Conservation (phyloP, 2,113 vertebrate genomes). For the Murina feae region DNA sequence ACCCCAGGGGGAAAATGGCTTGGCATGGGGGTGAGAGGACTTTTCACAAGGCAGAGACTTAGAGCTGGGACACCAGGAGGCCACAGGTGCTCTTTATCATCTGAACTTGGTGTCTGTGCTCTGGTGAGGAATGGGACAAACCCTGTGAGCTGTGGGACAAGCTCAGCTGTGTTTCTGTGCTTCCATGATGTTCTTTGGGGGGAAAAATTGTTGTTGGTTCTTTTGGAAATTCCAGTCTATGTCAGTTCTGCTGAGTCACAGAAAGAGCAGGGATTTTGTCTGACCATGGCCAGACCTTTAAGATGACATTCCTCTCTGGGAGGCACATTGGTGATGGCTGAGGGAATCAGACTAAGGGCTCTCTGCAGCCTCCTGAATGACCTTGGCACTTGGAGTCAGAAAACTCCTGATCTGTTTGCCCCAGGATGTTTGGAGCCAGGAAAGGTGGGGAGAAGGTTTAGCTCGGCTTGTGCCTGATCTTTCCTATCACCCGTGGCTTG, state of each 20-base stretch:
- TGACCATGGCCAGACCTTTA: neutral
- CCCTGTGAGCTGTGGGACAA: neutral
- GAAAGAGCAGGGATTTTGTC: neutral
- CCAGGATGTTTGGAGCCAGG: fast-evolving
- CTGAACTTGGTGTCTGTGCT: neutral
- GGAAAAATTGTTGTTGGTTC: neutral
- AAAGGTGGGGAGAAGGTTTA: neutral
- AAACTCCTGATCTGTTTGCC: neutral
- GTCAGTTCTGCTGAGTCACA: neutral
- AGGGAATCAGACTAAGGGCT: fast-evolving
- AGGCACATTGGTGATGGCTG: neutral
- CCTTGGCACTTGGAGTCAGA: fast-evolving
- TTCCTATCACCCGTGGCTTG: neutral
- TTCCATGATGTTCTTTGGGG: neutral
- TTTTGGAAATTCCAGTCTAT: neutral
- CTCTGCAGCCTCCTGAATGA: fast-evolving
- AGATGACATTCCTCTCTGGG: neutral
- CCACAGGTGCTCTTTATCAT: too few species aligned
- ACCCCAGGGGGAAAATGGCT: too few species aligned
- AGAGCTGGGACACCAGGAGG: neutral
- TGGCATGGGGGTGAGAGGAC: neutral
- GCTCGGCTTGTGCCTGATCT: neutral
- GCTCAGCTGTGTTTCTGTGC: neutral
- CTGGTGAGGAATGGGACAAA: neutral
- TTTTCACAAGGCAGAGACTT: neutral